phyloP scores from a whole-genome alignment of 2,888 invertebrate genomes.

The Drosophila pegasa region DNA sequence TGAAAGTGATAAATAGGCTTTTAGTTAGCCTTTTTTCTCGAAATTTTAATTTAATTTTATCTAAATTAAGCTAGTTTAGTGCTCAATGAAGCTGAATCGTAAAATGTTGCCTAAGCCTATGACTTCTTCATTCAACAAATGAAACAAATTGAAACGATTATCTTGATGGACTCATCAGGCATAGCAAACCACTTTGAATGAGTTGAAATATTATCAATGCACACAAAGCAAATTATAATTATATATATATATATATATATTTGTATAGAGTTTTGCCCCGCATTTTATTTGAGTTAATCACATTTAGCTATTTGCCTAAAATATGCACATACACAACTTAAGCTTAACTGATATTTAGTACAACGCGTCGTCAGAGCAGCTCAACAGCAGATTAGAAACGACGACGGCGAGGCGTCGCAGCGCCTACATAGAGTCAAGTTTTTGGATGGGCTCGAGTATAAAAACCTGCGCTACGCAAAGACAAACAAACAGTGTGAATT shows the following conservation, averaged over 20 bases:
- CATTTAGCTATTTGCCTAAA: constrained; percentile 41
- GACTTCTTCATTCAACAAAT: constrained; percentile 25
- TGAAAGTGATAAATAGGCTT: constrained; percentile 62
- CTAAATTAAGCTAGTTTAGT: constrained; percentile 6
- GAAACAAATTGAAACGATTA: background rate
- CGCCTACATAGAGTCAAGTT: constrained; percentile 26
- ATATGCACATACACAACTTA: constrained; percentile 48
- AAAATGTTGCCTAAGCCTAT: constrained; percentile 21
- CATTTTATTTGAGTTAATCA: constrained; percentile 54
- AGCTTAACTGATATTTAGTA: constrained; percentile 59
- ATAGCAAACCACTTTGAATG: constrained; percentile 54
- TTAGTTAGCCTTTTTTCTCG: constrained; percentile 18
- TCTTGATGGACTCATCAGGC: constrained; percentile 34
- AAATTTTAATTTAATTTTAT: constrained; percentile 1
- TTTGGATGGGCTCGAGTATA: constrained; percentile 56
- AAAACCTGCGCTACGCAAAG: constrained; percentile 65
- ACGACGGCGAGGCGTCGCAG: constrained; percentile 26
- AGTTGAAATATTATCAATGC: constrained; percentile 56
- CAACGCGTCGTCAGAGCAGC: constrained; percentile 31
- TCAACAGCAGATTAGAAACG: constrained; percentile 59
- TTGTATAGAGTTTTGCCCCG: constrained; percentile 33
- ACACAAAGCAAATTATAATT: background rate
- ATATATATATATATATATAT: constrained; percentile 1
- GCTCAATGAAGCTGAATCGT: constrained; percentile 22
- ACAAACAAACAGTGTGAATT: constrained; percentile 75